A percentile compares a stretch with the other conserved stretches of the same genome.
phyloP scores from a whole-genome alignment of 2,113 vertebrate genomes.

The Ophiodon elongatus region DNA sequence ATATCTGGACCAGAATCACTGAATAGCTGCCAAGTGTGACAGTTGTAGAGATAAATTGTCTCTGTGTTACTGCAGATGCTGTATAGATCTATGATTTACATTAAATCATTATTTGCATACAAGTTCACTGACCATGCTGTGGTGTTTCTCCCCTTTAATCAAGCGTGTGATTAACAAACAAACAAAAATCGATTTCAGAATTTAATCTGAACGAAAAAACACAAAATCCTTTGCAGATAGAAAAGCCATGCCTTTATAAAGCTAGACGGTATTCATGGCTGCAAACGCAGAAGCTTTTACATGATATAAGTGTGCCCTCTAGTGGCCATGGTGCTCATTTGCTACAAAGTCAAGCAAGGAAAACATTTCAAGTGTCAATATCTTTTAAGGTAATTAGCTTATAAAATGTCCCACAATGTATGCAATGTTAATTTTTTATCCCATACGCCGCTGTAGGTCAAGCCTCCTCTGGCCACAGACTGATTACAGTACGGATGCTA shows the following conservation, averaged over 20 bases:
- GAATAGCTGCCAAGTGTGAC: slow-evolving; percentile 17
- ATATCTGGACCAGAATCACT: slow-evolving; percentile 23
- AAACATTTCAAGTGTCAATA: neutral
- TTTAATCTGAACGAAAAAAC: slow-evolving; percentile 4
- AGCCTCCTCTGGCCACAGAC: slow-evolving; percentile 41
- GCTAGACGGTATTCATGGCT: neutral
- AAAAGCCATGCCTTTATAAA: slow-evolving; percentile 2
- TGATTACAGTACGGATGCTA: slow-evolving; percentile 71
- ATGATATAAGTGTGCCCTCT: slow-evolving; percentile 72
- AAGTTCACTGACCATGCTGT: neutral
- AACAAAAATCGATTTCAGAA: neutral
- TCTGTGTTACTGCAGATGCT: slow-evolving; percentile 28
- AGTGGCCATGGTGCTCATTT: slow-evolving; percentile 50
- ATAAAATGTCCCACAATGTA: neutral
- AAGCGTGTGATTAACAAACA: neutral
- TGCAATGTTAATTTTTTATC: neutral
- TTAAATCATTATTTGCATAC: neutral
- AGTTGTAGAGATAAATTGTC: slow-evolving; percentile 29
- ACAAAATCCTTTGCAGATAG: neutral
- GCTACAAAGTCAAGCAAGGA: neutral
- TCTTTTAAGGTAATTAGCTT: neutral
- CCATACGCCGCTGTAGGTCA: neutral
- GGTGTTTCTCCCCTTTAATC: neutral
- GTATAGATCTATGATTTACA: slow-evolving; percentile 5
- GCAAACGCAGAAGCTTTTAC: slow-evolving; percentile 17